Conservation (phyloP, 2,113 vertebrate species). For the Heterotilapia buettikoferi region DNA sequence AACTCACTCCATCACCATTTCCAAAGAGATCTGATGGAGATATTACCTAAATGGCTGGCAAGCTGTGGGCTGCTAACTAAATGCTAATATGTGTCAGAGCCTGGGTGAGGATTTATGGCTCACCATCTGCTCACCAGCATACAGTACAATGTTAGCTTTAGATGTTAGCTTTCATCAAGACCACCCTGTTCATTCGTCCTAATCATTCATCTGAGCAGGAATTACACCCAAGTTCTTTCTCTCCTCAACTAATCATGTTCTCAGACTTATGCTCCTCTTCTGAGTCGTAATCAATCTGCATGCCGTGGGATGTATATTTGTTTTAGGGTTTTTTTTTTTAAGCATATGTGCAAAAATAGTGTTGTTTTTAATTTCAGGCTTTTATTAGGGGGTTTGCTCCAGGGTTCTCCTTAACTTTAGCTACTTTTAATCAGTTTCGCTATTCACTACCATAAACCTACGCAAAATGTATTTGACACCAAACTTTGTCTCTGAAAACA, state of each 20-base stretch:
- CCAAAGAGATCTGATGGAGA: conserved; percentile 76
- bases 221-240: conserved; percentile 61
- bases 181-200: conserved; percentile 71
- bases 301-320: conserved; percentile 38
- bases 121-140: conserved; percentile 77
- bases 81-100: conserved; percentile 80
- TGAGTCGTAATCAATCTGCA: conserved; percentile 60
- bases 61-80: conserved; percentile 75
- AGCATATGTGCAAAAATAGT: conserved; percentile 29
- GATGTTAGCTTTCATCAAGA: conserved; percentile 79
- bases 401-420: neutral
- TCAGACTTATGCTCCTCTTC: conserved; percentile 35
- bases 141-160: conserved; percentile 75
- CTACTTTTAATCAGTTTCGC: neutral
- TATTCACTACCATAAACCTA: conserved; percentile 17
- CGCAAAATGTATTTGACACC: conserved; percentile 22
- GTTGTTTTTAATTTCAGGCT: conserved; percentile 37
- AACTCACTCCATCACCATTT: conserved; percentile 73
- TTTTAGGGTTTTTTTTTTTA: neutral
- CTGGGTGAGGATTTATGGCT: conserved; percentile 73
- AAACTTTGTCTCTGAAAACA: conserved; percentile 45
- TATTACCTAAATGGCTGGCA: conserved; percentile 79
- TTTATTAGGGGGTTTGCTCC: neutral
- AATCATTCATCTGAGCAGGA: conserved; percentile 70
- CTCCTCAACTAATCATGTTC: conserved; percentile 51